Conservation (phyloP, 2,888 invertebrate species). For the Dynastes tityus region DNA sequence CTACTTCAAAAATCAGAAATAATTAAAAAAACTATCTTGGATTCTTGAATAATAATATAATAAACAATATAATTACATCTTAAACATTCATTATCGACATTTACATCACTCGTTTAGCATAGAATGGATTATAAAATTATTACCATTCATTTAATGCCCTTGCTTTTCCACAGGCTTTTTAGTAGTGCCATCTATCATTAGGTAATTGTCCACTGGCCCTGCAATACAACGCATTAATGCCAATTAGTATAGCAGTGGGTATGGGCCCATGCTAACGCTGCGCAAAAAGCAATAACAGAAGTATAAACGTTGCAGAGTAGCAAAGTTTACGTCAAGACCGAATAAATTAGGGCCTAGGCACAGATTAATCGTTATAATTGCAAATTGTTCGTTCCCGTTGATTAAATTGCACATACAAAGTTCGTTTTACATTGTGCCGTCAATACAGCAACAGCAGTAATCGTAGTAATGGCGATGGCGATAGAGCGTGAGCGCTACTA, state of each 20-base stretch:
- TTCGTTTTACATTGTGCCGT: slow-evolving; percentile 17
- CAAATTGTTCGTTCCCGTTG: slow-evolving; percentile 21
- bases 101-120: background rate
- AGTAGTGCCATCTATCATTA: slow-evolving; percentile 5
- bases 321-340: slow-evolving; percentile 29
- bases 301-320: slow-evolving; percentile 17
- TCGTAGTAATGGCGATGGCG: background rate
- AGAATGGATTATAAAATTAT: background rate
- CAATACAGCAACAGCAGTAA: slow-evolving; percentile 8
- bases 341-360: slow-evolving; percentile 24
- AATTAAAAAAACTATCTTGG: no score
- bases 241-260: slow-evolving; percentile 22
- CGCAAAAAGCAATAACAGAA: slow-evolving; percentile 34
- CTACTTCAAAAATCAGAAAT: no score
- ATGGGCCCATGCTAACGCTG: background rate
- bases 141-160: slow-evolving; percentile 14
- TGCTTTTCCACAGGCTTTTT: slow-evolving; percentile 5
- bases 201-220: slow-evolving; percentile 3
- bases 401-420: slow-evolving; percentile 22
- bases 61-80: no score
- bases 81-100: background rate
- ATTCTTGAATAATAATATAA: no score
- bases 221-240: slow-evolving; percentile 8
- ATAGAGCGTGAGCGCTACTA: no score
- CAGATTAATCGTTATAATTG: slow-evolving; percentile 35